A percentile compares a stretch with the other conserved stretches of the same genome.
Conservation (phyloP, 2,888 invertebrate species). For the Unio delphinus region DNA sequence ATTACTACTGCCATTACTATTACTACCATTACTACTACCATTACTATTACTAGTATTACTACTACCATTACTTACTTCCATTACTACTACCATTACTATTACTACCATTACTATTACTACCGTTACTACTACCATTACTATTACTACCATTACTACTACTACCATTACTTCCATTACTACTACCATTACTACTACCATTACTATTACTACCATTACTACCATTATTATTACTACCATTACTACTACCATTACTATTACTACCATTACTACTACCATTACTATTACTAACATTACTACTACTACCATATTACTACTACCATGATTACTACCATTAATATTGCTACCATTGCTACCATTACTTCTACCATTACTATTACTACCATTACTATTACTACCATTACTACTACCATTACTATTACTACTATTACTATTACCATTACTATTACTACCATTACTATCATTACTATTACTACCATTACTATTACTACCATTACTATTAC, state of each 20-base stretch:
- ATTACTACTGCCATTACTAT: conserved; percentile 27
- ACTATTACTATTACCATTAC: too few species aligned
- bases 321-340: conserved; percentile 26
- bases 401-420: too few species aligned
- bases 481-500: too few species aligned
- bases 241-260: conserved; percentile 26
- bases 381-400: too few species aligned
- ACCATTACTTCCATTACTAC: too few species aligned
- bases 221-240: conserved; percentile 29
- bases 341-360: not conserved
- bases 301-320: conserved; percentile 25
- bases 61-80: conserved; percentile 21
- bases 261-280: conserved; percentile 28
- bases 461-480: too few species aligned
- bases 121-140: too few species aligned
- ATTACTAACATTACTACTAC: conserved; percentile 29
- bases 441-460: too few species aligned
- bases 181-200: conserved; percentile 13
- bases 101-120: conserved; percentile 3
- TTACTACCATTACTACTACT: too few species aligned
- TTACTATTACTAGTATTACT: too few species aligned
- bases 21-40: conserved; percentile 31
- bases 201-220: conserved; percentile 28
- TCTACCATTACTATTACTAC: too few species aligned
- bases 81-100: conserved; percentile 28